A percentile compares a stretch with the other conserved stretches of the same genome.
Conservation (phyloP, 2,888 invertebrate genomes). For the Trachelus iudaicus region DNA sequence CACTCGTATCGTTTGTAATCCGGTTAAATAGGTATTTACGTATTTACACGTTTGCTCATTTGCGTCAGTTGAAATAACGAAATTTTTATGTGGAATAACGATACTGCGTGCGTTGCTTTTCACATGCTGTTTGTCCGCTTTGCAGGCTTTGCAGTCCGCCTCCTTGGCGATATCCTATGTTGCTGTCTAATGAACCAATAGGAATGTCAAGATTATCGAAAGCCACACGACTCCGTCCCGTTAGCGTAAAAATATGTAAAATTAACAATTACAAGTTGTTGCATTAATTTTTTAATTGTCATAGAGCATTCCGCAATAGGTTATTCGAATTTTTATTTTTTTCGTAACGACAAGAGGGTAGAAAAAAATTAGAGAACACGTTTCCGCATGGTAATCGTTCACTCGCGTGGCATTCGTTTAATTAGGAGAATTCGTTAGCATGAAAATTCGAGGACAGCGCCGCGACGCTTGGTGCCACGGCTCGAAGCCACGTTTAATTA, state of each 20-base stretch:
- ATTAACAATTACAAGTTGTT: neutral
- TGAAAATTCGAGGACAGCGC: conserved; percentile 11
- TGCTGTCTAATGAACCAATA: neutral
- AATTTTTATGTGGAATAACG: neutral
- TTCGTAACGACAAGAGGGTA: conserved; percentile 7
- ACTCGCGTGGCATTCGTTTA: neutral
- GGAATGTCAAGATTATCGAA: neutral
- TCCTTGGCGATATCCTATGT: neutral
- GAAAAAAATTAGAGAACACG: conserved; percentile 21
- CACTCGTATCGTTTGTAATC: neutral
- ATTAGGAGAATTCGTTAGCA: conserved; percentile 13
- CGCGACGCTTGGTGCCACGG: conserved; percentile 13
- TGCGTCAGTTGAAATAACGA: neutral
- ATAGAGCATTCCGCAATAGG: neutral
- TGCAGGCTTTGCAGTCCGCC: neutral
- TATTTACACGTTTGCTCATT: neutral
- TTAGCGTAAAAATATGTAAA: neutral
- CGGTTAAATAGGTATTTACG: neutral
- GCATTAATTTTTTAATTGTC: neutral
- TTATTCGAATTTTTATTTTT: conserved; percentile 9
- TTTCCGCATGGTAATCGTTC: conserved; percentile 25
- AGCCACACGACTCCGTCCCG: neutral
- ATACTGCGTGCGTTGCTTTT: neutral
- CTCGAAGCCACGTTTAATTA: conserved; percentile 48
- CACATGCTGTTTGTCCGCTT: neutral